Evolutionary conservation across 30 jellyfish, hydroid and myxozoan species (phyloP).

Genomic region (Hydractinia symbiolongicarpus): DNA sequence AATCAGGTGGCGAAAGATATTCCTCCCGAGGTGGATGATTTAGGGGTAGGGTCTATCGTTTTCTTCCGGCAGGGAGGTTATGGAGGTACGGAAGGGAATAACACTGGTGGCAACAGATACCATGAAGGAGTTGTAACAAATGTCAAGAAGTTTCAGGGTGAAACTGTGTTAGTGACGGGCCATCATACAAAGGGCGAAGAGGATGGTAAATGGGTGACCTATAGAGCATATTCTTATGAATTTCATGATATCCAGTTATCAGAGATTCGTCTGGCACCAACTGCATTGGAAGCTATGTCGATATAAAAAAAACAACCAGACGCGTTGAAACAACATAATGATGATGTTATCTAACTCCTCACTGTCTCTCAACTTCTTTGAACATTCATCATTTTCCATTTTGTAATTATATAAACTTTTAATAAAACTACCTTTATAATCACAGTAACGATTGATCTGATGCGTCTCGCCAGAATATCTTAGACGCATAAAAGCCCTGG

Average conservation of each 20-base stretch:
- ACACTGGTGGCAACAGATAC: conserved; percentile 57
- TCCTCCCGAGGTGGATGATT: conserved; percentile 62
- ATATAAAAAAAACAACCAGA: not conserved
- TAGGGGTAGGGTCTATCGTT: conserved; percentile 63
- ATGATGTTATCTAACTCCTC: no score
- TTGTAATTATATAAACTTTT: no score
- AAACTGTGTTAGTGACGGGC: conserved; percentile 26
- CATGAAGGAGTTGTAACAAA: conserved; percentile 74
- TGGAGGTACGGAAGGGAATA: conserved; percentile 61
- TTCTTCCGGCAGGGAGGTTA: conserved; percentile 74
- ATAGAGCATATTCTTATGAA: conserved; percentile 36
- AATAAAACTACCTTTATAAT: no score
- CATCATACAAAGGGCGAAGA: conserved; percentile 60
- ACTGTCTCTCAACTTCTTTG: no score
- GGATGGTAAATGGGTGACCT: conserved; percentile 61
- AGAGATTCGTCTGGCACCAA: conserved; percentile 56
- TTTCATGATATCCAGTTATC: conserved; percentile 39
- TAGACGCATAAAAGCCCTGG: no score
- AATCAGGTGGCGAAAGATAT: conserved; percentile 55
- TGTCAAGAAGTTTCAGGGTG: not conserved
- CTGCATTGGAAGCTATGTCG: conserved; percentile 69
- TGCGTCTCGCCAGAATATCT: no score
- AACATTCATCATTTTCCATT: no score
- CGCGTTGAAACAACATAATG: no score
- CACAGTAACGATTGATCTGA: no score